A percentile compares a stretch with the other conserved stretches of the same genome.
phyloP scores from a whole-genome alignment of 1,140 invertebrate species.

The Cotesia typhae region DNA sequence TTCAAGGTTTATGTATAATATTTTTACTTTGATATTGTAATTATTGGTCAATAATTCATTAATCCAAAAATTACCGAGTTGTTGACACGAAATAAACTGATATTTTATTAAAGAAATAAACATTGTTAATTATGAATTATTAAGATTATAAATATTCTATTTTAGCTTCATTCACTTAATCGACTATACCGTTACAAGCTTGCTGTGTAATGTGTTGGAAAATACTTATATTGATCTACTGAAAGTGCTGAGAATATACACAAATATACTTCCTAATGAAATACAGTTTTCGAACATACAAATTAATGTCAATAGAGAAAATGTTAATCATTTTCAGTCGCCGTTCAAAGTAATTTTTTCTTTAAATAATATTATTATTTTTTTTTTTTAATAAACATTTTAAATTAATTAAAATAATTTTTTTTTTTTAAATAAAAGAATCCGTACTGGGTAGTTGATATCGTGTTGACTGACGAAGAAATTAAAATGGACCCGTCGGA shows the following conservation, averaged over 20 bases:
- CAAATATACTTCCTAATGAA: conserved; percentile 68
- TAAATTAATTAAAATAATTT: background rate
- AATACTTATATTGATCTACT: conserved; percentile 73
- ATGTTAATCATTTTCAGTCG: background rate
- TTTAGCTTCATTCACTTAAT: conserved; percentile 77
- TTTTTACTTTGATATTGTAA: no score
- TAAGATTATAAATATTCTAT: background rate
- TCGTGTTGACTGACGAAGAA: conserved; percentile 62
- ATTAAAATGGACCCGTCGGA: conserved; percentile 69
- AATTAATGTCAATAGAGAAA: background rate
- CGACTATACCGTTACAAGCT: conserved; percentile 78
- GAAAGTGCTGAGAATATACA: conserved; percentile 69
- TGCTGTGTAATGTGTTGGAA: conserved; percentile 73
- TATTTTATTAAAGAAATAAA: no score
- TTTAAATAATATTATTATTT: conserved; percentile 9
- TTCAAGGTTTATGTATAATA: conserved; percentile 67
- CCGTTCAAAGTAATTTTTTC: conserved; percentile 4
- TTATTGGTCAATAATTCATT: no score
- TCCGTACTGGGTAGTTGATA: conserved; percentile 69
- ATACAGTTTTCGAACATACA: conserved; percentile 43
- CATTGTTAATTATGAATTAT: no score
- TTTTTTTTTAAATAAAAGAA: conserved; percentile 51
- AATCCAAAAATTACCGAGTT: no score
- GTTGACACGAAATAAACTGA: no score
- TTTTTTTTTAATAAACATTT: background rate